Evolutionary conservation across 2,113 vertebrate genomes (phyloP).

Genomic region (Lucifuga dentata): DNA sequence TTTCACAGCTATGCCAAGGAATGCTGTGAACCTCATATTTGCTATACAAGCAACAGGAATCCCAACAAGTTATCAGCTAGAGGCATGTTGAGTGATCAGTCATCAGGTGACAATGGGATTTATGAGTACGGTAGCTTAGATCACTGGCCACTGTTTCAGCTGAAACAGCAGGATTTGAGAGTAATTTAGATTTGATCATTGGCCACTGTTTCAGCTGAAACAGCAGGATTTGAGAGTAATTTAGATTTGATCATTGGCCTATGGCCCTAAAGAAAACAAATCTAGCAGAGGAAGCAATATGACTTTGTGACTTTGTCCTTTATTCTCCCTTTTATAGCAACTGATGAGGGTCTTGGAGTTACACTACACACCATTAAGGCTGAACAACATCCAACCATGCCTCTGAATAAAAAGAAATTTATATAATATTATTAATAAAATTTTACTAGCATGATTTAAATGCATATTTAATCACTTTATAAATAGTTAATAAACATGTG

Average conservation of each 20-base stretch:
- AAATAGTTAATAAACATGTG: no score
- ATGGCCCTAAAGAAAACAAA: background rate
- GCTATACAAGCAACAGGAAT: background rate
- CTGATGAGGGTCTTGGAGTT: background rate
- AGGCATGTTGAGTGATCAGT: background rate
- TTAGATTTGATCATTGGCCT: slow-evolving; percentile 17
- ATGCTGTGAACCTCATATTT: background rate
- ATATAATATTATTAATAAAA: no score
- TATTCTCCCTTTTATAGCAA: background rate
- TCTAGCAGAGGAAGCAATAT: background rate
- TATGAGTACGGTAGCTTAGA: no score
- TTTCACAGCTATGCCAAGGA: background rate
- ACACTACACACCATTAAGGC: background rate
- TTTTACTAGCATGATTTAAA: no score
- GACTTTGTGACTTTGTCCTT: slow-evolving; percentile 16
- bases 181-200: background rate
- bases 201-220: background rate
- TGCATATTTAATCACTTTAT: no score
- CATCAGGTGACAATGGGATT: no score
- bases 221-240: background rate
- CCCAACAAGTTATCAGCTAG: background rate
- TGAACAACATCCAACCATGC: background rate
- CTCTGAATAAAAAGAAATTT: no score
- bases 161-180: no score
- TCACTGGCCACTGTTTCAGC: background rate